A percentile compares a stretch with the other conserved stretches of the same genome.
phyloP scores from a whole-genome alignment of 2,888 invertebrate species.

The Noctua pronuba region DNA sequence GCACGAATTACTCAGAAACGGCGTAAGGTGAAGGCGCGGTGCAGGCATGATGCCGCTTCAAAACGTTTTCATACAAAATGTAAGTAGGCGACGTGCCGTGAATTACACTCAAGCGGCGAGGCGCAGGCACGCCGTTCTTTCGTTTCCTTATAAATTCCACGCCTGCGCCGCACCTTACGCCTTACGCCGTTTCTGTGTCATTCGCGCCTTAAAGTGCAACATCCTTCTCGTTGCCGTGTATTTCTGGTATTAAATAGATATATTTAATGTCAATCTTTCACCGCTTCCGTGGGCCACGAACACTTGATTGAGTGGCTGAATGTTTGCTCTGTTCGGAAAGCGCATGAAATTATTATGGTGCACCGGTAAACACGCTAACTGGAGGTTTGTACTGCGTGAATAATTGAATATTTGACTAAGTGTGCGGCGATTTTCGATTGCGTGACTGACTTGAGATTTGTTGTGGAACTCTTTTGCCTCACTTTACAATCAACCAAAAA shows the following conservation, averaged over 20 bases:
- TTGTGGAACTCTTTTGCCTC: constrained; percentile 7
- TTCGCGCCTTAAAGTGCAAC: constrained; percentile 15
- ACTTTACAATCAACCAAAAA: background rate
- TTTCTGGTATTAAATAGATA: constrained; percentile 28
- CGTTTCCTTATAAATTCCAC: too few species aligned
- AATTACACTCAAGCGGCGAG: too few species aligned
- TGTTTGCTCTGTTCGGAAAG: constrained; percentile 30
- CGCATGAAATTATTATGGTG: constrained; percentile 46
- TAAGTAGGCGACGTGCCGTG: too few species aligned
- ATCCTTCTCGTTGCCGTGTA: constrained; percentile 23
- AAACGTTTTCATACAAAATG: too few species aligned
- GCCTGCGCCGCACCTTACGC: too few species aligned
- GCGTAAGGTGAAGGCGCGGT: too few species aligned
- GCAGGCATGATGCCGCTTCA: too few species aligned
- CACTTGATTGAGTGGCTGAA: constrained; percentile 40
- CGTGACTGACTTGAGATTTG: constrained; percentile 35
- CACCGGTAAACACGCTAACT: constrained; percentile 34
- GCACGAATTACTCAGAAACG: too few species aligned
- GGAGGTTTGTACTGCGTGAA: constrained; percentile 37
- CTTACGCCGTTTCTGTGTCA: too few species aligned
- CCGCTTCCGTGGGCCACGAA: constrained; percentile 1
- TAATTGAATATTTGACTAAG: constrained; percentile 54
- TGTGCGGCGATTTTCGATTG: constrained; percentile 10
- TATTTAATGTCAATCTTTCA: constrained; percentile 23
- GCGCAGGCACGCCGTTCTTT: too few species aligned